These are phyloP conservation scores for Rhodeus uyekii DNA, from an alignment of 2,797 vertebrate genomes.

Conservation along the genomic window DNA sequence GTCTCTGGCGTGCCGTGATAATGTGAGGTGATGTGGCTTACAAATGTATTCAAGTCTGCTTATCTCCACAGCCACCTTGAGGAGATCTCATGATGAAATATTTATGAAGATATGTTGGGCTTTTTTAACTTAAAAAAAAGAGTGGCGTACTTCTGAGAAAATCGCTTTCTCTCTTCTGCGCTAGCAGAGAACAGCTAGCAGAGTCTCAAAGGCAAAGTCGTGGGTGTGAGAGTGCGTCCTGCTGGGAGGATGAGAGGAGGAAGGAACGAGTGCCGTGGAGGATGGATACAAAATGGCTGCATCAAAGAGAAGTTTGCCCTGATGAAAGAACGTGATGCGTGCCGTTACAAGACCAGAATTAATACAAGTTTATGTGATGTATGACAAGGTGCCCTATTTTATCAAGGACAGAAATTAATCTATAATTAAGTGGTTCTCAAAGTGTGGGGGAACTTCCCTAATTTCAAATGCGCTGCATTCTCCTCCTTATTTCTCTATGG, in stretches of 20 bases:
- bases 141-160: not conserved
- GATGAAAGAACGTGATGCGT: slow-evolving; percentile 10
- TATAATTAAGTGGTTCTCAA: not conserved
- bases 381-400: not conserved
- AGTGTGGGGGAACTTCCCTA: not conserved
- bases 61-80: slow-evolving; percentile 30
- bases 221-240: slow-evolving; percentile 20
- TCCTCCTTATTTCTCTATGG: not conserved
- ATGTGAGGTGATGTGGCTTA: slow-evolving; percentile 45
- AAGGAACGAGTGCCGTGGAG: not conserved
- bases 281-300: slow-evolving; percentile 22
- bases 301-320: slow-evolving; percentile 20
- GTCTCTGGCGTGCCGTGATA: not conserved
- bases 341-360: slow-evolving; percentile 5
- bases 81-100: slow-evolving; percentile 45
- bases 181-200: not conserved
- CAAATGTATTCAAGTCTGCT: slow-evolving; percentile 39
- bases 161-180: not conserved
- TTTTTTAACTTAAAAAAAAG: not conserved
- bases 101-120: slow-evolving; percentile 26
- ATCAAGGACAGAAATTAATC: not conserved
- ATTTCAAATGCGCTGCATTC: not conserved
- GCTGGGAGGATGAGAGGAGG: slow-evolving; percentile 30
- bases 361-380: not conserved
- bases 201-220: slow-evolving; percentile 23